These are phyloP conservation scores for Gambusia yucatana DNA, from an alignment of 2,797 vertebrate genomes.

Conservation along the genomic window DNA sequence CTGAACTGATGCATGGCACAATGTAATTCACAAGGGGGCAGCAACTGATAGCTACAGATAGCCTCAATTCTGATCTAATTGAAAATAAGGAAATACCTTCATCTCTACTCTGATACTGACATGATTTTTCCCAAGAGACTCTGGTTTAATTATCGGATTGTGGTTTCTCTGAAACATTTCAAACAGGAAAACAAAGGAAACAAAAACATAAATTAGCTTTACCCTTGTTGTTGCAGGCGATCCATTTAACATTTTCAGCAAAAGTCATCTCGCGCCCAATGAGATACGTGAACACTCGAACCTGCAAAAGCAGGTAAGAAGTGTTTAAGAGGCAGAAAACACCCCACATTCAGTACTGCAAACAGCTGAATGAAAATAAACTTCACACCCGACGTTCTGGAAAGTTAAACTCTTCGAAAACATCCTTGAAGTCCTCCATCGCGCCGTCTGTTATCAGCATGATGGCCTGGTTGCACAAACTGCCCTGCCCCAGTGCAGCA, in stretches of 20 bases:
- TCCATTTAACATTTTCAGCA: conserved; percentile 92
- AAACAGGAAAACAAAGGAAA: background rate
- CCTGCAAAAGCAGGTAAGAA: conserved; percentile 72
- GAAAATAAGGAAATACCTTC: background rate
- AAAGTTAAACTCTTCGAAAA: conserved; percentile 95
- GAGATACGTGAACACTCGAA: conserved; percentile 96
- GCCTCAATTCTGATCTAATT: conserved; percentile 1
- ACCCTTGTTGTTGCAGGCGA: conserved; percentile 98
- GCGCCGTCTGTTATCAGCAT: conserved; percentile 97
- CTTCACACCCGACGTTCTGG: conserved; percentile 87
- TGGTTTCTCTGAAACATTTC: background rate
- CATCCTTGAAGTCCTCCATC: conserved; percentile 91
- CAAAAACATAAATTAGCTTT: conserved; percentile 7
- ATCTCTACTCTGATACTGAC: background rate
- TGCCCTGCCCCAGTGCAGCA: conserved; percentile 86
- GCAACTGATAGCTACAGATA: conserved; percentile 48
- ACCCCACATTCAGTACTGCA: background rate
- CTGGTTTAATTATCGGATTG: background rate
- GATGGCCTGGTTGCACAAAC: conserved; percentile 96
- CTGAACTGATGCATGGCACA: conserved; percentile 40
- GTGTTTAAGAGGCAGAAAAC: background rate
- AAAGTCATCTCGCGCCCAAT: conserved; percentile 96
- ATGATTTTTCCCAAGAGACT: background rate
- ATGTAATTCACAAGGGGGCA: conserved; percentile 68
- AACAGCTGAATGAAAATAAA: background rate